phyloP scores from a whole-genome alignment of 2,797 vertebrate genomes.

The Synaphobranchus kaupii region DNA sequence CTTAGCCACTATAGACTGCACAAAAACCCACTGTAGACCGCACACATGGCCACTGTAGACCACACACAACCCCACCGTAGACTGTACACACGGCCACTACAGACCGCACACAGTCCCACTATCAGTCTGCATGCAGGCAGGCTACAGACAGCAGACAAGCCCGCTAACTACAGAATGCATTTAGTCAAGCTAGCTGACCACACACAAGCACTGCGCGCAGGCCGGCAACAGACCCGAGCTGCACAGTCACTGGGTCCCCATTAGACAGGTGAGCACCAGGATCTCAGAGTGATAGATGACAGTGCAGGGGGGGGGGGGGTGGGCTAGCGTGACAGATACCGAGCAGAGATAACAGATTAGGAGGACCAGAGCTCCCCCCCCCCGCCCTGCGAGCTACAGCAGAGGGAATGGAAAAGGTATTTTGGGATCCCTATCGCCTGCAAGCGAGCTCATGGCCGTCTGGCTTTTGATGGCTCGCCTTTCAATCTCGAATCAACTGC shows the following conservation, averaged over 20 bases:
- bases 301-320: not conserved
- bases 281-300: not conserved
- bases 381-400: not conserved
- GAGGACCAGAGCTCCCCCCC: not conserved
- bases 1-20: not conserved
- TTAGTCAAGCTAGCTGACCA: not conserved
- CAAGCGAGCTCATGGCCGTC: not conserved
- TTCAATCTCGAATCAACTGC: conserved; percentile 10
- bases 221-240: not conserved
- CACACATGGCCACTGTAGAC: not conserved
- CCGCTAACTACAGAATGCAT: not conserved
- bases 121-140: not conserved
- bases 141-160: not conserved
- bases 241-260: not conserved
- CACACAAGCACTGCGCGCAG: not conserved
- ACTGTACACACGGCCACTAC: not conserved
- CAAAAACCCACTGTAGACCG: too few species aligned
- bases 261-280: not conserved
- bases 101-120: not conserved
- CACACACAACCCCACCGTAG: not conserved
- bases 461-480: conserved; percentile 3
- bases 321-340: not conserved
- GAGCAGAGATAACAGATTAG: conserved; percentile 15
- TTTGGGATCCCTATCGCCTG: not conserved
- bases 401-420: conserved; percentile 1